Conservation (phyloP, 1,140 invertebrate genomes). For the Zaprionus vittiger region DNA sequence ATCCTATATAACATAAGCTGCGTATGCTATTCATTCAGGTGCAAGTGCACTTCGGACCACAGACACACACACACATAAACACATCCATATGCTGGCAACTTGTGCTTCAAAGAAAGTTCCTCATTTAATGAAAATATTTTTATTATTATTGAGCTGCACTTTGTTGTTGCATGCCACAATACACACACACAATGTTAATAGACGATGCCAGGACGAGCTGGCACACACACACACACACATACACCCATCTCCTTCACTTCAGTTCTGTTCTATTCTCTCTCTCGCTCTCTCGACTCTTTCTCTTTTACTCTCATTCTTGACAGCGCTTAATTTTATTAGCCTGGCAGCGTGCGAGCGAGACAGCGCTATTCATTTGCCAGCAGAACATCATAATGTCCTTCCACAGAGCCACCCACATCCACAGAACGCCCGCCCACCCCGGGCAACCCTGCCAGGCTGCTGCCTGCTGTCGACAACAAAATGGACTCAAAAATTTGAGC, state of each 20-base stretch:
- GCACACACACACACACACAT: slow-evolving; percentile 7
- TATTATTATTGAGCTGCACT: slow-evolving; percentile 66
- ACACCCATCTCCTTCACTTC: slow-evolving; percentile 1
- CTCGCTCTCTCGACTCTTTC: slow-evolving; percentile 5
- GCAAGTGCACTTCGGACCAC: slow-evolving; percentile 1
- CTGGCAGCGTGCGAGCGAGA: slow-evolving; percentile 36
- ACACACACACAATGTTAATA: slow-evolving; percentile 17
- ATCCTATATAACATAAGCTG: not conserved
- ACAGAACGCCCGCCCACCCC: not conserved
- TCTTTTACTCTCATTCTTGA: slow-evolving; percentile 15
- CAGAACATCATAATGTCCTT: slow-evolving; percentile 72
- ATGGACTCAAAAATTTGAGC: slow-evolving; percentile 81
- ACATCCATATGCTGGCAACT: not conserved
- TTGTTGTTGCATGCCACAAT: slow-evolving; percentile 48
- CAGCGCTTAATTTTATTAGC: slow-evolving; percentile 71
- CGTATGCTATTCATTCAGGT: slow-evolving; percentile 8
- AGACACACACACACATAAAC: not conserved
- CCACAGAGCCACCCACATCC: slow-evolving; percentile 14
- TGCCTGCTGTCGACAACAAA: slow-evolving; percentile 53
- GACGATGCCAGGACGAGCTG: slow-evolving; percentile 11
- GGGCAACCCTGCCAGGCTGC: not conserved
- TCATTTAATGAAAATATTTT: slow-evolving; percentile 72
- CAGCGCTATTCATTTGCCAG: slow-evolving; percentile 60
- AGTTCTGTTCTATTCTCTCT: slow-evolving; percentile 6
- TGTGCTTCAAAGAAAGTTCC: slow-evolving; percentile 37